Base-by-base conservation (phyloP, 2,113 vertebrate genomes). In the Sturnus vulgaris region DNA sequence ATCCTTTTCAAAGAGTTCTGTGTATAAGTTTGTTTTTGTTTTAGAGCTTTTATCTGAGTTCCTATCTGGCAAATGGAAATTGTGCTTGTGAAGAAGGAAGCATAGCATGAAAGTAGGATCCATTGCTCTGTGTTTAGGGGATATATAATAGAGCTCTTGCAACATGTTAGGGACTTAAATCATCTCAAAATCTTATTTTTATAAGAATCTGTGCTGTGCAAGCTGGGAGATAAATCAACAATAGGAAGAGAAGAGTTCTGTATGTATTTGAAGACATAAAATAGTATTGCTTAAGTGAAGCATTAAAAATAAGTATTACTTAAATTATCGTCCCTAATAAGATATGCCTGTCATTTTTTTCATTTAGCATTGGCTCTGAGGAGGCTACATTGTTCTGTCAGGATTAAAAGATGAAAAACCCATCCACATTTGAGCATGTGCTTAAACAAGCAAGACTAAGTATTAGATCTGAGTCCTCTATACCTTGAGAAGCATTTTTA, bases 371-470 rank as follows among this genome's bases (percentile, higher is more conserved):
- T 86, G 92, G 76, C 69, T 82, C 68, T 82, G 49, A 90, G 72
- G 60, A 94, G 56, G 40, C 49, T 57, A 25, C 61, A 88, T 96
- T 96, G 83, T 97, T 95, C 83, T 93, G 89, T 89, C 86, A 91
- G 78, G 88, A 90, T 92, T 95, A 95, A 95, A 95, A 93, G 81
- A 96, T 91, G 94, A 97, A 92, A 97, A 96, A 64, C 53, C 68
- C 11, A 2, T 92, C 85, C 89, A 53, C 80, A 39, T 96, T 95
- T 91, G 95, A 97, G 92, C 93, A 77, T 84, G 93, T 97, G 92
- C 88, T 97, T 97, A 97, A 98, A 98, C 86, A 97, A 97, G 91
- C 88, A 97, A 96, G 94, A 82, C 87, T 94, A 96, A 95, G 78
- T 91, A 97, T 95, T 97, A 97, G 97, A 97, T 97, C 82, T 95